Evolutionary conservation across 2,113 vertebrate genomes (phyloP).

Genomic region (Perca schrenkii): DNA sequence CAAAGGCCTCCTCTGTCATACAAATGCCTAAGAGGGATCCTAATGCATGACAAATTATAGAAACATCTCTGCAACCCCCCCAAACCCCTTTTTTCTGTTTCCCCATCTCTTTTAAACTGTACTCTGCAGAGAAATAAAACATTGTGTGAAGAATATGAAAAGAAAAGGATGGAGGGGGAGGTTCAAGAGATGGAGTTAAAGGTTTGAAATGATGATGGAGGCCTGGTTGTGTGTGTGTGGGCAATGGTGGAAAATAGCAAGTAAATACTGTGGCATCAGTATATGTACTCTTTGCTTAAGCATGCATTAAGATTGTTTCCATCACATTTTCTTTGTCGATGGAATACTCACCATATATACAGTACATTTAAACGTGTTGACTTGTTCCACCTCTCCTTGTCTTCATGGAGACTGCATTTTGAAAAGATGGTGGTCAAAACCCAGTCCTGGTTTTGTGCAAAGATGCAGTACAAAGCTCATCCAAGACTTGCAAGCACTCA

Average conservation of each 20-base stretch:
- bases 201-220: not conserved
- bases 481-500: not conserved
- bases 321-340: not conserved
- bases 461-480: not conserved
- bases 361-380: not conserved
- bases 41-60: conserved; percentile 25
- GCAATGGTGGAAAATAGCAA: not conserved
- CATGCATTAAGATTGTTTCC: not conserved
- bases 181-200: not conserved
- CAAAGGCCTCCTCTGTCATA: conserved; percentile 28
- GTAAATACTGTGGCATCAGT: not conserved
- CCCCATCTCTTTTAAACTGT: not conserved
- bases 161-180: not conserved
- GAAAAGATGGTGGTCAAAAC: not conserved
- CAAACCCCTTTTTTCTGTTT: not conserved
- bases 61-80: conserved; percentile 17
- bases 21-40: conserved; percentile 56
- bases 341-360: not conserved
- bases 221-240: too few species aligned
- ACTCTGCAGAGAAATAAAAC: not conserved
- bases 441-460: not conserved
- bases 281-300: not conserved
- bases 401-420: not conserved
- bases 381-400: not conserved
- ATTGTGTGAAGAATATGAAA: not conserved